Percentiles rank a stretch among this genome's conserved stretches.
These are phyloP conservation scores for Phthorimaea operculella DNA, from an alignment of 1,140 invertebrate species.

Conservation along the genomic window DNA sequence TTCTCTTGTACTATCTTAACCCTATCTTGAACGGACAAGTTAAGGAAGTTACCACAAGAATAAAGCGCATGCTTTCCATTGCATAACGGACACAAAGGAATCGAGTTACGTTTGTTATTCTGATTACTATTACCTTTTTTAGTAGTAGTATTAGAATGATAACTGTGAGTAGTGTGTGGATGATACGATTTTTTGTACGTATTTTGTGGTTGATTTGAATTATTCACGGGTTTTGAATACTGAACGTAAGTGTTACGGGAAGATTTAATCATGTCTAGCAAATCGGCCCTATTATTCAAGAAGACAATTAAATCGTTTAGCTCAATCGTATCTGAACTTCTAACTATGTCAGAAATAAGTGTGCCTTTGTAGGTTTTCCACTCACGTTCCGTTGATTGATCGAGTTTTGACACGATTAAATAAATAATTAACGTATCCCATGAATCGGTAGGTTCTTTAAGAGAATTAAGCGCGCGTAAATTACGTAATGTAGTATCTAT, in stretches of 20 bases:
- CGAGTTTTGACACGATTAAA: constrained; percentile 9
- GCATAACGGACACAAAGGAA: not conserved
- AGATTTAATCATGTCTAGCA: constrained; percentile 3
- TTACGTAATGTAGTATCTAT: constrained; percentile 7
- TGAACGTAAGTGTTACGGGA: not conserved
- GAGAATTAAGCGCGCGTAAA: constrained; percentile 8
- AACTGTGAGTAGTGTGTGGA: not conserved
- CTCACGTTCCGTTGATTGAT: constrained; percentile 6
- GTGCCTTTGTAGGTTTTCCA: constrained; percentile 8
- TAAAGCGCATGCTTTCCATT: not conserved
- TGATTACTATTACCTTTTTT: not conserved
- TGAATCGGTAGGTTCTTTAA: constrained; percentile 2
- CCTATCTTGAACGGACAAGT: constrained; percentile 4
- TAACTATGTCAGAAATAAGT: not conserved
- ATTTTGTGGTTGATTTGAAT: not conserved
- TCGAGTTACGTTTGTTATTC: not conserved
- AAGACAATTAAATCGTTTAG: constrained; percentile 5
- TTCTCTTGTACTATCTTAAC: constrained; percentile 2
- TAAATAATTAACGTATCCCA: constrained; percentile 11
- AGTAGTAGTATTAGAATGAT: not conserved
- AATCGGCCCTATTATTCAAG: constrained; percentile 4
- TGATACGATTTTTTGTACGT: not conserved
- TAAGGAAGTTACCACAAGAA: not conserved
- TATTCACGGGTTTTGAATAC: not conserved
- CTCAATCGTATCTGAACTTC: not conserved